Conservation (phyloP, 1,140 invertebrate species). For the Rhopalosiphum padi region DNA sequence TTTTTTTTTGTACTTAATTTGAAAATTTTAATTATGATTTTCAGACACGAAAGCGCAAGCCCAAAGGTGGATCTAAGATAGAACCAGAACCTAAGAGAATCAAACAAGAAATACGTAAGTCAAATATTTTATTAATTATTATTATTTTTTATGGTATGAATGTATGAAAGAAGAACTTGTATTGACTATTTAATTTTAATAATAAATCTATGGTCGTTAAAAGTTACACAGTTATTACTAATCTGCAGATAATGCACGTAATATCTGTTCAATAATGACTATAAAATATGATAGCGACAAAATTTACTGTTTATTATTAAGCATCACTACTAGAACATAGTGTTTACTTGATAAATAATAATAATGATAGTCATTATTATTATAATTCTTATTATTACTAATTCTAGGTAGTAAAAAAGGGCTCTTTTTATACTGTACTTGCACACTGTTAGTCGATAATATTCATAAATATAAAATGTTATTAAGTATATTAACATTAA, state of each 20-base stretch:
- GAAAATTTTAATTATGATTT: constrained; percentile 41
- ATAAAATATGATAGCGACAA: constrained; percentile 24
- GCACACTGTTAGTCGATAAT: background rate
- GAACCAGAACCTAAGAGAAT: constrained; percentile 40
- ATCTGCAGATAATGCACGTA: background rate
- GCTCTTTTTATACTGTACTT: background rate
- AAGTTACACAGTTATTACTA: constrained; percentile 4
- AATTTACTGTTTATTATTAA: constrained; percentile 25
- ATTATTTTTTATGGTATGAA: background rate
- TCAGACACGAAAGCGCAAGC: constrained; percentile 61
- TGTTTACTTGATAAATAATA: background rate
- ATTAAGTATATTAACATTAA: background rate
- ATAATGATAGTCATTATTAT: background rate
- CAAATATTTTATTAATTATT: background rate
- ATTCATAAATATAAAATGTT: background rate
- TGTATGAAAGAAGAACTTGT: background rate
- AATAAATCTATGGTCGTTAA: constrained; percentile 26
- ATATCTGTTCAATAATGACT: background rate
- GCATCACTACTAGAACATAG: background rate
- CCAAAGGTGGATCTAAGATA: constrained; percentile 59
- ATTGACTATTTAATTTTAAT: background rate
- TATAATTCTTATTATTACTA: background rate
- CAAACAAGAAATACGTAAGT: constrained; percentile 53
- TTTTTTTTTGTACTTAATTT: background rate
- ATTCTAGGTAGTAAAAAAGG: background rate